phyloP scores from a whole-genome alignment of 2,113 vertebrate species.

The Neodon shergylaensis region DNA sequence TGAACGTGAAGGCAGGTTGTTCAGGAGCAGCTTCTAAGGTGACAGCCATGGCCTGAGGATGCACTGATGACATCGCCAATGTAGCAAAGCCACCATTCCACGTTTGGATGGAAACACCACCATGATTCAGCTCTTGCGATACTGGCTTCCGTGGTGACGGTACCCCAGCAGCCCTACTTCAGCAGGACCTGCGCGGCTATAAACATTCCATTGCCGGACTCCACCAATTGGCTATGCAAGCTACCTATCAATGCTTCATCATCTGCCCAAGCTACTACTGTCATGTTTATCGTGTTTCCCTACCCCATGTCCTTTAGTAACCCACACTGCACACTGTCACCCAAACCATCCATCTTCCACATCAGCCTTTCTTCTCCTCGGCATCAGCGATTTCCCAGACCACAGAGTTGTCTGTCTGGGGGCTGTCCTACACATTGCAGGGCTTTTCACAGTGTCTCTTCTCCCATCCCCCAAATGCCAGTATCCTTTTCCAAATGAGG shows the following conservation, averaged over 20 bases:
- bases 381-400: background rate
- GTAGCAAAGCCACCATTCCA: background rate
- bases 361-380: background rate
- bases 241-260: background rate
- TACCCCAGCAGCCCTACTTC: no score
- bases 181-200: no score
- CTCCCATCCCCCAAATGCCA: background rate
- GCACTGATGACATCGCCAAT: no score
- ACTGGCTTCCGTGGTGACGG: background rate
- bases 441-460: background rate
- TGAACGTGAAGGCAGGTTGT: background rate
- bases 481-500: background rate
- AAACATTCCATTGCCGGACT: background rate
- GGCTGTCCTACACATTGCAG: background rate
- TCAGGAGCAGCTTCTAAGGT: background rate
- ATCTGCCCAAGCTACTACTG: background rate
- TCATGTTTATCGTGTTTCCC: background rate
- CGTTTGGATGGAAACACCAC: background rate
- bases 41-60: background rate
- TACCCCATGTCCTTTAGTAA: background rate
- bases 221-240: background rate
- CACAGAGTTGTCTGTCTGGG: background rate
- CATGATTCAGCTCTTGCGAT: background rate
- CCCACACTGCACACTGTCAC: background rate
- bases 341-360: rapidly evolving